Base-by-base conservation (phyloP, 1,140 invertebrate species). In the Cylas formicarius region DNA sequence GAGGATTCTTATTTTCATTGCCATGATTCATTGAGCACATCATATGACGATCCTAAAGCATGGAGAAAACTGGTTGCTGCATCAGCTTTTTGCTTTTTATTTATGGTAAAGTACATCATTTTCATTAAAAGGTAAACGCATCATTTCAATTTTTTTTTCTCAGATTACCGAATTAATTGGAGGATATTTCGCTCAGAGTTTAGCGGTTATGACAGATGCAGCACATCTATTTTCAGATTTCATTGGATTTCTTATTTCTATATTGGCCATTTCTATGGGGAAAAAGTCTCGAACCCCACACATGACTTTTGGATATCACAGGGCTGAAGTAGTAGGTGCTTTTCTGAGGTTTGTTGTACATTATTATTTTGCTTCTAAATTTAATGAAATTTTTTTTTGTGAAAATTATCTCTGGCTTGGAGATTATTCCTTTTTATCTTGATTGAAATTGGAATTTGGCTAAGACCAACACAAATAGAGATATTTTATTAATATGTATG, bases 191-290 rank as follows among this genome's bases (percentile, higher is more conserved):
- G 84, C 86, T 11, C 79, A 81, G 57, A 88, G 84, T 67, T 68
- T 90, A 42, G 85, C 87, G 7, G 79, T 89, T 52, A 83, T 88
- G 76, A 80, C 82, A 14, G 86, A 90, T 68, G 85, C 86, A 18
- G 86, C 86, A 20, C 86, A 90, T 71, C 73, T 90, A 62, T 69
- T 88, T 44, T 84, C 81, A 49, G 87, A 90, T 71, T 81, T 87
- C 56, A 78, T 82, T 44, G 84, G 84, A 47, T 90, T 90, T 67
- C 70, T 85, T 27, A 78, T 90, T 33, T 84, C 83, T 22, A 66
- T 90, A 39, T 71, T 86, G 47, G 83, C 86, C 3, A 75, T 90
- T 50, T 80, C 78, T 65, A 66, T 88, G 43, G 76, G 80, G 9
- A 67, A 71, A 13, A 70, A 78, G 49, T 70, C 73, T 3, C 74